Evolutionary conservation across 2,888 invertebrate species (phyloP), one percentile per base, ranked within the genome.

Genomic region (Drosophila histrio): DNA sequence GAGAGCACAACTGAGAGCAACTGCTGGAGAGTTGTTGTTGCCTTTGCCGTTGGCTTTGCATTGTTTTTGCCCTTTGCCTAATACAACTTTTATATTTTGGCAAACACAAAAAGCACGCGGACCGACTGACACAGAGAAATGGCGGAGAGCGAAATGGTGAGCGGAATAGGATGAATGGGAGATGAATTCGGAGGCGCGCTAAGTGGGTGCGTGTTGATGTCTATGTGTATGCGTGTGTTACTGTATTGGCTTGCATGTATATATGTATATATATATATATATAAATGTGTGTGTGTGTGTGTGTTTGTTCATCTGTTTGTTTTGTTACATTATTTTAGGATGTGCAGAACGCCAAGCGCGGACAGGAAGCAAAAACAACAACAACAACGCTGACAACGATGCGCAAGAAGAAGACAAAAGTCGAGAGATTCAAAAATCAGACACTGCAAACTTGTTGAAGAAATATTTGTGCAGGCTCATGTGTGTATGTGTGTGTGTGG

Each of bases 351-450:
- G 50, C 13, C 53, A 53, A 58, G 43, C 53, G 58, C 58, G 58
- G 41, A 75, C 21, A 28, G 39, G 53, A 50, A 39, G 36, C 66
- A 52, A 44, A n/a, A 49, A 21, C 39, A 62, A 56, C 39, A 36
- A n/a, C n/a, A n/a, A n/a, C n/a, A n/a, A n/a, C n/a, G n/a, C n/a
- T n/a, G n/a, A n/a, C n/a, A n/a, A 21, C 43, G 36, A 43, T 32
- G 17, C 36, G 36, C 28, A 47, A 26, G 30, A 36, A 53, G 50
- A 68, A 66, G 62, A 63, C 68, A 62, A 66, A 85, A 82, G 87
- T 79, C 85, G 66, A 71, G 56, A 87, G 70, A 82, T 72, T 79
- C 86, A 76, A 82, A 83, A 87, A 87, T 87, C 87, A 87, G 79
- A 76, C 61, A 47, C 62, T 77, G 76, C 71, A 87, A 82, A 87